Evolutionary conservation across 1,140 invertebrate species (phyloP).

Genomic region (Formica exsecta): DNA sequence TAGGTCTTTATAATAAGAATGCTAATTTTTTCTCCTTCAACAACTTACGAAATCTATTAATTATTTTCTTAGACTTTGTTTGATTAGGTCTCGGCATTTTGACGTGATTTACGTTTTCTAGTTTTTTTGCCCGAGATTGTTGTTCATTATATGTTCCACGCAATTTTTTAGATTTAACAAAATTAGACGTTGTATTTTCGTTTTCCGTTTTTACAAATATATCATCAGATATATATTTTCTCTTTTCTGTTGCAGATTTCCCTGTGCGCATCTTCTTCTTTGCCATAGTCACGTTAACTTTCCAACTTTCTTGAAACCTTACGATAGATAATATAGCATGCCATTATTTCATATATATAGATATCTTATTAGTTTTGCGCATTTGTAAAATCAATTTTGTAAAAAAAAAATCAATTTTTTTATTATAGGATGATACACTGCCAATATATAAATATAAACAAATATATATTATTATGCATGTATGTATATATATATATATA

Average conservation of each 20-base stretch:
- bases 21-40: not conserved
- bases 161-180: not conserved
- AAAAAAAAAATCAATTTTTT: not conserved
- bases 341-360: not conserved
- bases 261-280: not conserved
- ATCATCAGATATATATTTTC: not conserved
- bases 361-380: not conserved
- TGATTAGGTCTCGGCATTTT: not conserved
- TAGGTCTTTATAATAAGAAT: not conserved
- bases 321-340: not conserved
- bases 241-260: not conserved
- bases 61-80: not conserved
- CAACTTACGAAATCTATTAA: not conserved
- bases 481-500: not conserved
- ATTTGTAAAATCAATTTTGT: not conserved
- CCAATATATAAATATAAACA: not conserved
- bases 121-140: not conserved
- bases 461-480: not conserved
- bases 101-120: not conserved
- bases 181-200: not conserved
- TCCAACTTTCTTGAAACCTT: constrained; percentile 38
- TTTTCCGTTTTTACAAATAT: not conserved
- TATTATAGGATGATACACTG: not conserved
- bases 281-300: not conserved
- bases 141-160: not conserved